Evolutionary conservation across 2,797 vertebrate species (phyloP), one percentile per base, ranked within the genome.

Genomic region (Galaxias olidus): DNA sequence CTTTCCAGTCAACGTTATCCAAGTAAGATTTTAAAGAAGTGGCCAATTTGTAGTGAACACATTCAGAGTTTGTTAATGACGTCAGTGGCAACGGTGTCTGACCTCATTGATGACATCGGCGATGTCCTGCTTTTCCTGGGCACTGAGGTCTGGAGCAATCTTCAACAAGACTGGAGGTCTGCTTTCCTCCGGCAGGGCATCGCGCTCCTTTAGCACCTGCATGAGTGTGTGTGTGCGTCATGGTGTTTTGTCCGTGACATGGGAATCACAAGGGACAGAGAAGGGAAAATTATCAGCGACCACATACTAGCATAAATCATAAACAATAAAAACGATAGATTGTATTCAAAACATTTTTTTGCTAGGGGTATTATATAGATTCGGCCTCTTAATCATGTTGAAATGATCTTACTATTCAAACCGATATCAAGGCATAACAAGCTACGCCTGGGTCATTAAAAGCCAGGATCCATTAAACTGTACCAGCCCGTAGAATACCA

Each of bases 161-260:
- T 99, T 99, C 70, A 99, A 92, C 78, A 99, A 81, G 54, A 99
- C 87, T 0, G 96, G 94, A 0, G 93, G 95, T 66, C 85, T 95
- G 15, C 0, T 86, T 4, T 74, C 45, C 8, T 63, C 71, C 71
- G 86, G 84, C 76, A 98, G 79, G 19, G 76, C 64, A 1, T 98
- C 91, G 4, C 98, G 92, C 76, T 94, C 94, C 1, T 86, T 90
- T 68, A 98, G 77, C 66, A 99, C 92, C 91, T 93, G 77, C 64
- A 62, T 17, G 60, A 72, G 57, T 42, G n/a, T 1, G 53, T 41
- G n/a, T 63, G 64, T 54, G 19, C 8, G 18, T 47, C 20, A 58
- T 18, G 10, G 0, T 7, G 9, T 71, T 18, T 40, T 44, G 3
- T n/a, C 10, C 56, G n/a, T 58, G 40, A 10, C 17, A 17, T 0